Evolutionary conservation across 2,888 invertebrate genomes (phyloP), one percentile per base, ranked within the genome.

Genomic region (Philonicus albiceps): DNA sequence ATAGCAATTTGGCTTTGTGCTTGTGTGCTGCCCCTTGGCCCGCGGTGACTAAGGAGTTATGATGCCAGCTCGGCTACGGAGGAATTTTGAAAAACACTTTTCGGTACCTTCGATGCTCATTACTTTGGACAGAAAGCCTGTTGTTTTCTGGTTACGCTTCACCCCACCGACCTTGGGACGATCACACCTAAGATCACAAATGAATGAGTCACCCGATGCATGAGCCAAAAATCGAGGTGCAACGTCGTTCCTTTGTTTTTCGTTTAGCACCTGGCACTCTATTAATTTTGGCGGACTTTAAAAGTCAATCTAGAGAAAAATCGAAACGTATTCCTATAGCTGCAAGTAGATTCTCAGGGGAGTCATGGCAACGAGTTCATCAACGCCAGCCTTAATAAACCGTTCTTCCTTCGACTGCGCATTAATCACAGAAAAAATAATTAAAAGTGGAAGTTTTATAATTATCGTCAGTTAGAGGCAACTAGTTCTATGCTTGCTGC

Each of bases 381-480:
- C 22, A 27, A 27, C 22, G 6, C 3, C 64, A 1, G 22, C 27
- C 37, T n/a, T 19, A 49, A 49, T n/a, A 49, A 0, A 49, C 31
- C 34, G 2, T 74, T 16, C 30, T 31, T 34, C 34, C 74, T 8
- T n/a, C 7, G 13, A 13, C n/a, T 74, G 74, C 64, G 74, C 31
- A 74, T 74, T 74, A 74, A 74, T 74, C 74, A 74, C 19, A 74
- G 53, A 86, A 83, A 86, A 86, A 81, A 75, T 81, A 81, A 86
- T 86, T 86, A 81, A 86, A 86, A 81, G 86, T 73, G 49, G 83
- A 86, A 86, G 73, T 86, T 86, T 76, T 83, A 83, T 86, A 86
- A 86, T 86, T 86, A 86, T 86, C 86, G 73, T 86, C 83, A 86
- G 80, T 86, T 86, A 86, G 86, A 43, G 53, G 43, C 72, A 86